Evolutionary conservation across 2,113 vertebrate species (phyloP).

Genomic region (Gavialis gangeticus): DNA sequence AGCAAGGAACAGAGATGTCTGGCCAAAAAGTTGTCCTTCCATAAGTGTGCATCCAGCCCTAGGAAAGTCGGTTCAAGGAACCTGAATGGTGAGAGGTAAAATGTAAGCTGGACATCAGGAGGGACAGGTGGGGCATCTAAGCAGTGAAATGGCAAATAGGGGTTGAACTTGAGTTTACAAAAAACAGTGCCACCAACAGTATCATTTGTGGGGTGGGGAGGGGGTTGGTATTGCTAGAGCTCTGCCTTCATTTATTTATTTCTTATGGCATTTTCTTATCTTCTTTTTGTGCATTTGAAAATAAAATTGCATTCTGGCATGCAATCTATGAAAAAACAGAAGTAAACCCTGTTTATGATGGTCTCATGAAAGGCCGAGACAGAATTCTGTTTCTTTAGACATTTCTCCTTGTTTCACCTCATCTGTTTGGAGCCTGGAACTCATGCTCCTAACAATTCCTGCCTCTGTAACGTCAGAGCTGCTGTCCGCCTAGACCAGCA

Average conservation of each 20-base stretch:
- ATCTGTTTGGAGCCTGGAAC: not conserved
- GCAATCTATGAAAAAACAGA: not conserved
- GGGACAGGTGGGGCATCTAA: not conserved
- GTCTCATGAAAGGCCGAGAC: constrained; percentile 31
- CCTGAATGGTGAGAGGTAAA: not conserved
- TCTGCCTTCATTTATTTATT: constrained; percentile 45
- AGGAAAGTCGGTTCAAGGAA: rapidly evolving
- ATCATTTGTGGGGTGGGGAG: not conserved
- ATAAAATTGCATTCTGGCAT: not conserved
- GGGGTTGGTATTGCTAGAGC: not conserved
- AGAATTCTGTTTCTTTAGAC: not conserved
- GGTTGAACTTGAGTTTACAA: not conserved
- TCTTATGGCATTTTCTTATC: constrained; percentile 17
- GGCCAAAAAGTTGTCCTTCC: rapidly evolving
- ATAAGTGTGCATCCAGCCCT: not conserved
- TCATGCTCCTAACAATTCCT: not conserved
- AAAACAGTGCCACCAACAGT: not conserved
- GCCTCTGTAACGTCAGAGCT: not conserved
- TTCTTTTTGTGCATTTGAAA: not conserved
- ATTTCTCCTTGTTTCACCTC: constrained; percentile 2
- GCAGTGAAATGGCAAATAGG: not conserved
- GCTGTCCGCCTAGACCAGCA: rapidly evolving
- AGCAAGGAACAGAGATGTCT: not conserved
- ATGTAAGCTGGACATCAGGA: not conserved
- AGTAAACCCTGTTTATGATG: constrained; percentile 31